Evolutionary conservation across 2,888 invertebrate genomes (phyloP).

Genomic region (Malacosoma neustria): DNA sequence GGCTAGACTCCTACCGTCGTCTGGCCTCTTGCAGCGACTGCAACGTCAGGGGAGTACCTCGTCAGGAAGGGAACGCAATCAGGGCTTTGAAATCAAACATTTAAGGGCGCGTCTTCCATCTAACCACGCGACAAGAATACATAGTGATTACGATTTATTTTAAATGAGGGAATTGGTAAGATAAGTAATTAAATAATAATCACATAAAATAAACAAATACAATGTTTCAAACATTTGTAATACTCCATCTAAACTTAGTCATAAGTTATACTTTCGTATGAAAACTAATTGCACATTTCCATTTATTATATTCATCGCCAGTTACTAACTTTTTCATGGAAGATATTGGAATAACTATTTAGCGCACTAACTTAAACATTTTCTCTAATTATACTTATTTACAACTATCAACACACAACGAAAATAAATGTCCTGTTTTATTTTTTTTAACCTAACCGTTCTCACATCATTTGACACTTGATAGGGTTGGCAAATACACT

Average conservation of each 20-base stretch:
- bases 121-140: no score
- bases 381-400: background rate
- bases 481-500: conserved; percentile 11
- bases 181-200: no score
- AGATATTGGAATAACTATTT: background rate
- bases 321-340: background rate
- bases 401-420: background rate
- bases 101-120: no score
- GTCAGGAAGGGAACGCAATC: no score
- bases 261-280: background rate
- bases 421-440: background rate
- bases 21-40: no score
- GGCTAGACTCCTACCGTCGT: no score
- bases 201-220: no score
- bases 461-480: background rate
- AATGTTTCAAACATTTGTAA: background rate
- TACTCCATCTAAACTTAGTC: background rate
- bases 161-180: no score
- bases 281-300: background rate
- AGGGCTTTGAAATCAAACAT: no score
- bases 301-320: background rate
- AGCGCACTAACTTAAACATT: background rate
- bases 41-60: no score
- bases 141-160: no score
- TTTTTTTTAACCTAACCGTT: background rate